These are phyloP conservation scores for Aptenodytes patagonicus DNA, from an alignment of 2,113 vertebrate species.

Conservation along the genomic window DNA sequence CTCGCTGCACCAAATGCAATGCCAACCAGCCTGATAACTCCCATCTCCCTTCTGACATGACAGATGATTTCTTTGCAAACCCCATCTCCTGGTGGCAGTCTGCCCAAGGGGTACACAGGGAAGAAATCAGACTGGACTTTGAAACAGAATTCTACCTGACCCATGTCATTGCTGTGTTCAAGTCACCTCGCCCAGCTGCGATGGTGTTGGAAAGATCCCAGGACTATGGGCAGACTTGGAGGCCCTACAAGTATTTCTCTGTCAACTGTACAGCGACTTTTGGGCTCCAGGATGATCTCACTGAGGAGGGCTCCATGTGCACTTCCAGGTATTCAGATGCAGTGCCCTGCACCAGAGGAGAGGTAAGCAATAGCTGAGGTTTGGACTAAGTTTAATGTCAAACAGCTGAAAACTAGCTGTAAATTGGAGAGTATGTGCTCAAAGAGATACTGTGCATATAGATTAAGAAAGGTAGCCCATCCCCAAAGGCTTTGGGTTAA, in stretches of 20 bases:
- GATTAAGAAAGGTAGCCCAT: neutral
- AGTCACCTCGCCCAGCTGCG: slow-evolving; percentile 83
- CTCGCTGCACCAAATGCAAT: slow-evolving; percentile 70
- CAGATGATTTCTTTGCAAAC: slow-evolving; percentile 81
- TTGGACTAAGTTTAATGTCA: neutral
- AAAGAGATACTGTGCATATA: neutral
- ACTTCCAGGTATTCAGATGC: slow-evolving; percentile 84
- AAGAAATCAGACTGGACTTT: slow-evolving; percentile 84
- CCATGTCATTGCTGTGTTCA: slow-evolving; percentile 84
- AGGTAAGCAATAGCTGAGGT: slow-evolving; percentile 74
- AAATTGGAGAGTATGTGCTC: neutral
- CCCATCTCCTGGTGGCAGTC: slow-evolving; percentile 88
- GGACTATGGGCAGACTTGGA: slow-evolving; percentile 84
- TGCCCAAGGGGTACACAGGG: slow-evolving; percentile 67
- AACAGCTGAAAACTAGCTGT: neutral
- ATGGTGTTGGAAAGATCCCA: slow-evolving; percentile 85
- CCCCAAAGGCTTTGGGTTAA: neutral
- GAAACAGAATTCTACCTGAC: slow-evolving; percentile 84
- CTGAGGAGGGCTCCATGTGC: slow-evolving; percentile 77
- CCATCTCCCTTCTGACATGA: slow-evolving; percentile 82
- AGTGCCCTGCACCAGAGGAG: slow-evolving; percentile 82
- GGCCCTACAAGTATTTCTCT: slow-evolving; percentile 83
- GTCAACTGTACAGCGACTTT: slow-evolving; percentile 83
- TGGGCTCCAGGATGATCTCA: slow-evolving; percentile 78
- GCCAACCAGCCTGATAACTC: slow-evolving; percentile 62